These are phyloP conservation scores for Cepaea nemoralis DNA, from an alignment of 1,140 invertebrate species.

Conservation along the genomic window DNA sequence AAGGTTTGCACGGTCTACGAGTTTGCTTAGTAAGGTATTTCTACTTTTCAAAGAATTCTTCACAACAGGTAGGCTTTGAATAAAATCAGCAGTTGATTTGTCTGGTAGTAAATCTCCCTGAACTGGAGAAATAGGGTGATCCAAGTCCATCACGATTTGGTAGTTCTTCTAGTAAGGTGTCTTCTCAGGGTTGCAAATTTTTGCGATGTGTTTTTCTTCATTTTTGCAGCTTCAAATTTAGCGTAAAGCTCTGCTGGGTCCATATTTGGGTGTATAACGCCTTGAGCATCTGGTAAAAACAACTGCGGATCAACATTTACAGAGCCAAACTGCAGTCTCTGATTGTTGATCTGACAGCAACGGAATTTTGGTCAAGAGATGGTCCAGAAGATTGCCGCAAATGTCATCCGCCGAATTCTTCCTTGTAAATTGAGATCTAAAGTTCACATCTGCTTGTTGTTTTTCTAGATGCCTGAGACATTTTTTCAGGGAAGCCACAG, in stretches of 20 bases:
- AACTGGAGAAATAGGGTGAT: neutral
- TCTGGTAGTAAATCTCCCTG: neutral
- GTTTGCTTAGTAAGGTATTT: neutral
- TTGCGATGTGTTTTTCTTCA: neutral
- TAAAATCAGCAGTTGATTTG: neutral
- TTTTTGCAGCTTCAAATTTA: neutral
- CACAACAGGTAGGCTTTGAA: neutral
- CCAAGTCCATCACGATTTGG: neutral
- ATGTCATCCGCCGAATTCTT: neutral
- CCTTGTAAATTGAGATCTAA: neutral
- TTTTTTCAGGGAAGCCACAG: neutral
- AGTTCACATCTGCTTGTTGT: neutral
- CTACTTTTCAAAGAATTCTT: neutral
- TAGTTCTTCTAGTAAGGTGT: neutral
- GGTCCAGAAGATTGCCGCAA: neutral
- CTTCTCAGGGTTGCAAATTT: neutral
- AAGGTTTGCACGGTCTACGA: neutral
- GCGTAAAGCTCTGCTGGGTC: neutral
- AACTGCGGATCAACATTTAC: neutral
- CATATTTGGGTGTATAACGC: too few species aligned
- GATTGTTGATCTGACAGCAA: neutral
- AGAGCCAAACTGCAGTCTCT: neutral
- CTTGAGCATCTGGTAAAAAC: too few species aligned
- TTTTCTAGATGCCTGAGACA: neutral
- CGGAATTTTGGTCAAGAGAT: neutral